A percentile compares a stretch with the other conserved stretches of the same genome.
Evolutionary conservation across 2,888 invertebrate species (phyloP).

Genomic region (Thereva unica): DNA sequence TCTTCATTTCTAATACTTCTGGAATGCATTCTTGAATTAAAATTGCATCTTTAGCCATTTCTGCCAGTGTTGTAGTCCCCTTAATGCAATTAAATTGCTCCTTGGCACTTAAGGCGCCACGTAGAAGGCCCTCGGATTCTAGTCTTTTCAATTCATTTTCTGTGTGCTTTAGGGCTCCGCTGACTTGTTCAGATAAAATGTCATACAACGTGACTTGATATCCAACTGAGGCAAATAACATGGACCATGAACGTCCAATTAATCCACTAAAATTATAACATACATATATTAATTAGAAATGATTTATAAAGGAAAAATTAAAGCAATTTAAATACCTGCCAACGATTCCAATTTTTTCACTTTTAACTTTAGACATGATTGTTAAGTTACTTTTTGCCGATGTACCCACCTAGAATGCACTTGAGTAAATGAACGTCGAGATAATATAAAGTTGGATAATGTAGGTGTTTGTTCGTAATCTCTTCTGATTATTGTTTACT

Average conservation of each 20-base stretch:
- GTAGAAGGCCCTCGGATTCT: conserved; percentile 72
- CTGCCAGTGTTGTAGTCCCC: conserved; percentile 71
- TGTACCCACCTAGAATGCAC: no score
- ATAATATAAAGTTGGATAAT: no score
- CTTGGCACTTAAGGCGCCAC: conserved; percentile 73
- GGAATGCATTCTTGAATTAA: conserved; percentile 94
- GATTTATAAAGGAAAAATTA: background rate
- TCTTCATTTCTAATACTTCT: conserved; percentile 83
- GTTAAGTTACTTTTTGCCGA: no score
- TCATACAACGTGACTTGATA: conserved; percentile 89
- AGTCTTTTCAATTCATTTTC: conserved; percentile 71
- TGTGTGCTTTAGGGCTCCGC: conserved; percentile 75
- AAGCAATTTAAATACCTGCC: conserved; percentile 66
- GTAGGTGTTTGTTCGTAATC: no score
- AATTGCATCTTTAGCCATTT: conserved; percentile 74
- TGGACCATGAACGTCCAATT: conserved; percentile 96
- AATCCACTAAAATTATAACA: conserved; percentile 73
- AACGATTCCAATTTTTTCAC: conserved; percentile 74
- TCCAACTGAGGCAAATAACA: conserved; percentile 92
- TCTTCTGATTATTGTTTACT: no score
- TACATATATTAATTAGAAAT: conserved; percentile 6
- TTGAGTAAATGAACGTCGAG: no score
- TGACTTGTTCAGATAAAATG: conserved; percentile 74
- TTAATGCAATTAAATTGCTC: conserved; percentile 78
- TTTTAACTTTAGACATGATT: conserved; percentile 51